Evolutionary conservation across 2,888 invertebrate species (phyloP).

Genomic region (Netelia virgata): DNA sequence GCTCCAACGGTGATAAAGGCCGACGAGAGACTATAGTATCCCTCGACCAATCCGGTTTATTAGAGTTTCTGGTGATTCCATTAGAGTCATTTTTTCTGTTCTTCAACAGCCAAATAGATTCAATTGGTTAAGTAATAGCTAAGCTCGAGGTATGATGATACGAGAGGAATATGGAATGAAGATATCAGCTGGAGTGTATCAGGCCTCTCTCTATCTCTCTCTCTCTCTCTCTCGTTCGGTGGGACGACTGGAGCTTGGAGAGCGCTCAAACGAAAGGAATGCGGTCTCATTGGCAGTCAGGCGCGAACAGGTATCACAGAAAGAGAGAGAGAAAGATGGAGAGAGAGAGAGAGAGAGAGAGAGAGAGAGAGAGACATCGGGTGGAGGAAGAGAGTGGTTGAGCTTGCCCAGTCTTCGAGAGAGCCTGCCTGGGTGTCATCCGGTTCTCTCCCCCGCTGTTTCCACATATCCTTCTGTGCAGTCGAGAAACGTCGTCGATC

Average conservation of each 20-base stretch:
- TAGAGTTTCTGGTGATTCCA: background rate
- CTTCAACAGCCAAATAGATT: slow-evolving; percentile 4
- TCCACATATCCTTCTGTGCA: slow-evolving; percentile 2
- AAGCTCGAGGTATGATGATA: background rate
- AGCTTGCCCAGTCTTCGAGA: slow-evolving; percentile 30
- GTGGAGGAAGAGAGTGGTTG: slow-evolving; percentile 50
- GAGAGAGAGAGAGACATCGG: slow-evolving; percentile 76
- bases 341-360: slow-evolving; percentile 59
- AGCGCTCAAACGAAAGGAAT: slow-evolving; percentile 59
- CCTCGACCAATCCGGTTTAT: too few relatives aligned
- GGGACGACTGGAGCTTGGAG: slow-evolving; percentile 16
- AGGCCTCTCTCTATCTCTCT: background rate
- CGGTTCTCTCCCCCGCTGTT: slow-evolving; percentile 61
- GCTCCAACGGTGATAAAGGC: too few relatives aligned
- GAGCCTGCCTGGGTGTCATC: slow-evolving; percentile 65
- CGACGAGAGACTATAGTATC: too few relatives aligned
- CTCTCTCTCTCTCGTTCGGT: background rate
- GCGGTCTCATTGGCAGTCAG: slow-evolving; percentile 64
- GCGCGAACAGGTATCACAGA: slow-evolving; percentile 65
- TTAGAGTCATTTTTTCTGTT: background rate
- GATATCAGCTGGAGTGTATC: slow-evolving; percentile 56
- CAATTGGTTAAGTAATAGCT: slow-evolving; percentile 19
- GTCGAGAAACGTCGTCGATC: slow-evolving; percentile 59
- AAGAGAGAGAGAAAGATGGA: background rate
- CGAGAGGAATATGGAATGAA: slow-evolving; percentile 48